These are phyloP conservation scores for Garra rufa DNA, from an alignment of 2,113 vertebrate genomes.

Conservation along the genomic window DNA sequence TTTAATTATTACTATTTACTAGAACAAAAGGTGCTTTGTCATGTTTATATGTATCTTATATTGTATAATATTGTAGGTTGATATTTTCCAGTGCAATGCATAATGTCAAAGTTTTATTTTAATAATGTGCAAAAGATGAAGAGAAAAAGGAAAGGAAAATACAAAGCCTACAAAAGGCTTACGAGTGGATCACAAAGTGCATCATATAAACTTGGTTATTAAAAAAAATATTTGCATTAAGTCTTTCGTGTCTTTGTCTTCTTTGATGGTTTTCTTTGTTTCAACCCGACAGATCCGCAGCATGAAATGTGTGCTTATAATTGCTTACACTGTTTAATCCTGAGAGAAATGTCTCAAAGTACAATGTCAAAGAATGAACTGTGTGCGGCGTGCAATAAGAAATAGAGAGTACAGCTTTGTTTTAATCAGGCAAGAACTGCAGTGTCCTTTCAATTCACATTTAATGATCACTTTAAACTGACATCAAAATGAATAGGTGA, in stretches of 20 bases:
- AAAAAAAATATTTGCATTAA: conserved; percentile 75
- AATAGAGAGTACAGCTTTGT: background rate
- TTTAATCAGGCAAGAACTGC: conserved; percentile 24
- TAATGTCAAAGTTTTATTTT: conserved; percentile 95
- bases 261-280: conserved; percentile 40
- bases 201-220: conserved; percentile 83
- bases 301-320: conserved; percentile 23
- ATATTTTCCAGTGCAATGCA: conserved; percentile 88
- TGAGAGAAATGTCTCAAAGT: background rate
- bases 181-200: conserved; percentile 84
- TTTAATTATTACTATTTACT: conserved; percentile 80
- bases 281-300: conserved; percentile 2
- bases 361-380: background rate
- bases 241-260: conserved; percentile 66
- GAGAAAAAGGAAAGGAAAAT: conserved; percentile 80
- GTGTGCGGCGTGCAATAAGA: conserved; percentile 14
- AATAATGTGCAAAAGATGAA: conserved; percentile 86
- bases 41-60: conserved; percentile 91
- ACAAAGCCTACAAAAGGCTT: conserved; percentile 78
- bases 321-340: background rate
- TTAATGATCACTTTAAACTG: conserved; percentile 25
- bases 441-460: conserved; percentile 22
- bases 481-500: conserved; percentile 14
- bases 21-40: conserved; percentile 83
- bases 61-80: conserved; percentile 92